Evolutionary conservation across 2,797 vertebrate genomes (phyloP), one percentile per base, ranked within the genome.

Genomic region (Fistularia commersonii): DNA sequence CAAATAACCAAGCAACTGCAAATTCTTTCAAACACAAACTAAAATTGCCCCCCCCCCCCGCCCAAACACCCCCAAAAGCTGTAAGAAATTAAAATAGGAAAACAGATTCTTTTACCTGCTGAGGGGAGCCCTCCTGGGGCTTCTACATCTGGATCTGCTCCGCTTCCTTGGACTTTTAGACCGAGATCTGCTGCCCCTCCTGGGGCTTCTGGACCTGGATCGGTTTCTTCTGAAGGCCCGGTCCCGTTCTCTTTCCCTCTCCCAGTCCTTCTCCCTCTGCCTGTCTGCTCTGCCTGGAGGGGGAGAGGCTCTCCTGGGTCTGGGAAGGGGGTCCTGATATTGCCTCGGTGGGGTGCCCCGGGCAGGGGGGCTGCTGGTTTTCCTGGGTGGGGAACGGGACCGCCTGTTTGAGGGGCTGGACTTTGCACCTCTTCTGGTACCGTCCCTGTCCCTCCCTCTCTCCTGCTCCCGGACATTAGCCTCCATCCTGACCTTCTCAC

Each of bases 251-350:
- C 4, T 32, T 0, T 60, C 57, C 0, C 54, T 47, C 5, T 63
- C 36, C 32, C 3, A 31, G 0, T 57, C 55, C 0, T 53, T 46
- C 5, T 62, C 36, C 23, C 74, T 61, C 3, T 79, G 66, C 14
- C 82, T 42, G 37, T 79, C 76, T 0, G 68, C 58, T 66, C 69
- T 65, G 39, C 71, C 81, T 52, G 76, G 86, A 68, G 86, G 88
- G 33, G 92, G 92, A 43, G 91, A 91, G 2, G 83, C 69, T 83
- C 91, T 93, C 69, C 93, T 89, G 11, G 86, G 86, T 34, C 86
- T 67, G 41, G 79, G 69, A 6, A 85, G 81, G 35, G 88, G 86
- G 70, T 92, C 82, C 85, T 93, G 87, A 70, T 96, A 93, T 79
- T 91, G 88, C 70, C 89, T 76, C 0, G 89, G 87, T 0, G 90